These are phyloP conservation scores for Microctenopoma lineatum DNA, from an alignment of 2,797 vertebrate genomes.

Conservation along the genomic window DNA sequence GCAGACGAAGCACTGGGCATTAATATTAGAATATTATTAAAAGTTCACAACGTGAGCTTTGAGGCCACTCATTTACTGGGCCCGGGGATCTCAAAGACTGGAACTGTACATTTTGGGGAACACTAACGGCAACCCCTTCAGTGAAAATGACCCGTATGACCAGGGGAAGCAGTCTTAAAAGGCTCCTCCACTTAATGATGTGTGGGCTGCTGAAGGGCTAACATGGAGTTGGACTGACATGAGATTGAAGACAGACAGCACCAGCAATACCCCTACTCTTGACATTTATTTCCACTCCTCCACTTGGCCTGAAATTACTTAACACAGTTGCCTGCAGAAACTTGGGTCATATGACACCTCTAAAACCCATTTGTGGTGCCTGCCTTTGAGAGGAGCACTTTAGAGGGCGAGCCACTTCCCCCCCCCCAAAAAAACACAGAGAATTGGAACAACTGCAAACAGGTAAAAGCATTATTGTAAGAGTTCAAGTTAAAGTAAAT, in stretches of 20 bases:
- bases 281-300: conserved; percentile 51
- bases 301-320: conserved; percentile 49
- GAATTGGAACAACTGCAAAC: neutral
- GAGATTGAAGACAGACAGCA: conserved; percentile 22
- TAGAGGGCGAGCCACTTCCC: conserved; percentile 19
- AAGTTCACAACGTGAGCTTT: conserved; percentile 55
- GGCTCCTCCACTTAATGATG: conserved; percentile 47
- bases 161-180: conserved; percentile 39
- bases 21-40: neutral
- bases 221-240: conserved; percentile 42
- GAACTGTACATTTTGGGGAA: conserved; percentile 18
- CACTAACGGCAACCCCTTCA: conserved; percentile 12
- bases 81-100: conserved; percentile 30
- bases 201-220: conserved; percentile 45
- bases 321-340: conserved; percentile 39
- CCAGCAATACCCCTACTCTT: conserved; percentile 16
- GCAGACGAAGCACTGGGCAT: too few relatives aligned
- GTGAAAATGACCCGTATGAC: conserved; percentile 51
- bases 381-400: conserved; percentile 36
- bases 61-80: conserved; percentile 45
- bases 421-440: conserved; percentile 9
- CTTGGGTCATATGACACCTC: conserved; percentile 16
- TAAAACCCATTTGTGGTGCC: conserved; percentile 36
- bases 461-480: neutral
- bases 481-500: conserved; percentile 11